Conservation (phyloP, 2,888 invertebrate genomes). For the Calameuta idolon region DNA sequence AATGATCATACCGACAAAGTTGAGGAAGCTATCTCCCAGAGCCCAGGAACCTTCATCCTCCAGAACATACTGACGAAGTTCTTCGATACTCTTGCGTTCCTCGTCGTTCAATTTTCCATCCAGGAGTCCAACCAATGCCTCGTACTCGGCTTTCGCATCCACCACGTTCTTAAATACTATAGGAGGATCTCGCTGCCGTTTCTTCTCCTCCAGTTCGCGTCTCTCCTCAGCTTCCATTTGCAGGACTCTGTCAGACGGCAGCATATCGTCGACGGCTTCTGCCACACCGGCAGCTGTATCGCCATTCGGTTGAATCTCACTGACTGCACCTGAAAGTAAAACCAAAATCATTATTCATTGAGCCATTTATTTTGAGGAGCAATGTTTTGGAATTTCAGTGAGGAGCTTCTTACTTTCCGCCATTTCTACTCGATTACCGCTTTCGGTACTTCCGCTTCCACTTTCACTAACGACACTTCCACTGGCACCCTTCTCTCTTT, state of each 20-base stretch:
- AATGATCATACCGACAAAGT: constrained; percentile 77
- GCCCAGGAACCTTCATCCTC: constrained; percentile 95
- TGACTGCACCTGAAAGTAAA: constrained; percentile 36
- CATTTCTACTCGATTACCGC: constrained; percentile 58
- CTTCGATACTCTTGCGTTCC: constrained; percentile 82
- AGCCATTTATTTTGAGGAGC: not conserved
- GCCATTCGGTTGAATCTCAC: constrained; percentile 53
- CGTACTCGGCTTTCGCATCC: constrained; percentile 82
- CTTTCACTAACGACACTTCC: constrained; percentile 54
- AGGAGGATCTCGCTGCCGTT: constrained; percentile 81
- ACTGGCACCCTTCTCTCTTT: constrained; percentile 59
- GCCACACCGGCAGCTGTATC: constrained; percentile 40
- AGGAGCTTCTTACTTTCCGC: constrained; percentile 47
- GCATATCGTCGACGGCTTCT: constrained; percentile 48
- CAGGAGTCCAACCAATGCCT: constrained; percentile 76
- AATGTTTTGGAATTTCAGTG: constrained; percentile 2
- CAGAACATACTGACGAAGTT: constrained; percentile 88
- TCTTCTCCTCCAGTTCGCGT: constrained; percentile 77
- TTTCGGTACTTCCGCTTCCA: constrained; percentile 52
- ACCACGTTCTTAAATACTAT: constrained; percentile 79
- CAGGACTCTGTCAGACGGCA: constrained; percentile 70
- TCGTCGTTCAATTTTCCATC: constrained; percentile 80
- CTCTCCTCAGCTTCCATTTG: constrained; percentile 75
- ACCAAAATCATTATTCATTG: not conserved
- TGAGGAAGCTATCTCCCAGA: constrained; percentile 87